Evolutionary conservation across 2,888 invertebrate species (phyloP).

Genomic region (Diplazon laetatorius): DNA sequence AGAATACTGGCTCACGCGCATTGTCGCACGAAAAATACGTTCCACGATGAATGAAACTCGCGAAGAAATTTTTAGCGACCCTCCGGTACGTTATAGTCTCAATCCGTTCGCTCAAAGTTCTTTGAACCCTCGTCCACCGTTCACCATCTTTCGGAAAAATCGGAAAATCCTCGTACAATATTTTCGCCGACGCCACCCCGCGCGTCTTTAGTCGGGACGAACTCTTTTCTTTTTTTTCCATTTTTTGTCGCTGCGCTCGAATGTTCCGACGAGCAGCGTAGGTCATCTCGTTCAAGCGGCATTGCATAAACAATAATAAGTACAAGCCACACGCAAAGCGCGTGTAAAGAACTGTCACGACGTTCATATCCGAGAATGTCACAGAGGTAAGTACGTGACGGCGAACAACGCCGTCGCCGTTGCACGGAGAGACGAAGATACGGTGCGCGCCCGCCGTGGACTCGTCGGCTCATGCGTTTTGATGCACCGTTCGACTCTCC

Average conservation of each 20-base stretch:
- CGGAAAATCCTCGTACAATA: constrained; percentile 23
- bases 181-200: constrained; percentile 12
- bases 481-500: constrained; percentile 32
- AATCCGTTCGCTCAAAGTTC: constrained; percentile 29
- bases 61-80: constrained; percentile 26
- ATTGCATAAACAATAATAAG: too few relatives aligned
- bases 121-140: constrained; percentile 37
- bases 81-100: constrained; percentile 5
- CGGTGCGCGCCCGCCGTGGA: constrained; percentile 45
- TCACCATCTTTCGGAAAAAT: constrained; percentile 25
- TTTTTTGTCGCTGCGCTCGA: neutral
- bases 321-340: constrained; percentile 5
- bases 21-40: constrained; percentile 4
- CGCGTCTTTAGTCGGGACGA: neutral
- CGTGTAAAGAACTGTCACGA: constrained; percentile 5
- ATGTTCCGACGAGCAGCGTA: neutral
- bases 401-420: constrained; percentile 6
- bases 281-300: neutral
- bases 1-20: neutral
- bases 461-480: constrained; percentile 38
- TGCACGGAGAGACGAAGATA: constrained; percentile 40
- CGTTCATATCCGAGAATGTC: constrained; percentile 9
- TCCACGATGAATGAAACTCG: constrained; percentile 12
- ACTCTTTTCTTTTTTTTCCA: neutral
- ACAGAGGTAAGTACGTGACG: constrained; percentile 20